Conservation (phyloP, 1,140 invertebrate species). For the Hyles euphorbiae region DNA sequence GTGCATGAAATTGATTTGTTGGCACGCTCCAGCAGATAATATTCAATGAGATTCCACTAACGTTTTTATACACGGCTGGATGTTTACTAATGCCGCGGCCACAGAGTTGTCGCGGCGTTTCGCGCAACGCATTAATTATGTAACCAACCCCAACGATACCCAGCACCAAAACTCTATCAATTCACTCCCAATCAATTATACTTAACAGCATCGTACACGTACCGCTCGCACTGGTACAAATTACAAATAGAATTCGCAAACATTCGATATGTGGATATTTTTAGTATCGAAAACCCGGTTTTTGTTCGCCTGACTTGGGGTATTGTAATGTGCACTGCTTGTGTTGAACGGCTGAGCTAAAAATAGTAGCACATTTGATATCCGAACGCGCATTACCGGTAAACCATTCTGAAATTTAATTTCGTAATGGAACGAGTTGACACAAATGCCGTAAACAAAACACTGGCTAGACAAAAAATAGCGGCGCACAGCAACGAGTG, state of each 20-base stretch:
- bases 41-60: slow-evolving; percentile 12
- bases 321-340: slow-evolving; percentile 63
- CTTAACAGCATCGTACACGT: slow-evolving; percentile 25
- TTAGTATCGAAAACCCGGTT: slow-evolving; percentile 70
- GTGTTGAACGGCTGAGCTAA: slow-evolving; percentile 43
- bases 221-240: slow-evolving; percentile 48
- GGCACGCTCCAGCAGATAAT: slow-evolving; percentile 25
- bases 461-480: not conserved
- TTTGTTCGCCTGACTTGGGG: slow-evolving; percentile 51
- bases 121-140: not conserved
- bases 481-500: slow-evolving; percentile 27
- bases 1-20: slow-evolving; percentile 17
- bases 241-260: slow-evolving; percentile 72
- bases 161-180: too few relatives aligned
- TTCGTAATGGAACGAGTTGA: slow-evolving; percentile 7
- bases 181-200: slow-evolving; percentile 16
- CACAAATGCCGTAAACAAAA: slow-evolving; percentile 14
- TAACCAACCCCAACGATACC: too few relatives aligned
- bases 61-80: slow-evolving; percentile 16
- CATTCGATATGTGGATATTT: slow-evolving; percentile 72
- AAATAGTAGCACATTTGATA: slow-evolving; percentile 42
- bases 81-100: slow-evolving; percentile 3
- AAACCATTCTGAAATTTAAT: slow-evolving; percentile 16
- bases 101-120: not conserved
- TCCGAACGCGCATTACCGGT: slow-evolving; percentile 26